Evolutionary conservation across 2,113 vertebrate genomes (phyloP).

Genomic region (Periophthalmus modestus): DNA sequence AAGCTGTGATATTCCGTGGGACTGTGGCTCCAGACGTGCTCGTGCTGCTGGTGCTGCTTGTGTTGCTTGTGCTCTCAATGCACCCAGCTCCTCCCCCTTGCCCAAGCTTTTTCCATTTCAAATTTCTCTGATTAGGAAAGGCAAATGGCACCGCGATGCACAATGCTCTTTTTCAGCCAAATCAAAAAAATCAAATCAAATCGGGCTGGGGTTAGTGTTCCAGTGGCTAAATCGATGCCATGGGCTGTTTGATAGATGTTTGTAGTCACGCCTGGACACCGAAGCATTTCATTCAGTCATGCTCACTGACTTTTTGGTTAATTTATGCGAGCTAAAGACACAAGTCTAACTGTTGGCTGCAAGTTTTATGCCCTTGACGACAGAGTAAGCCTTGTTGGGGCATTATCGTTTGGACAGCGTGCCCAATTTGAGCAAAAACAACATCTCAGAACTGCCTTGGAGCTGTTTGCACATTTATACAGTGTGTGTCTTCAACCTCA

Average conservation of each 20-base stretch:
- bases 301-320: slow-evolving; percentile 7
- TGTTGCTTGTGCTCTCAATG: slow-evolving; percentile 19
- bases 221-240: slow-evolving; percentile 42
- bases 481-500: slow-evolving; percentile 32
- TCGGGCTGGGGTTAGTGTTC: slow-evolving; percentile 25
- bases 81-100: slow-evolving; percentile 29
- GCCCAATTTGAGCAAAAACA: background rate
- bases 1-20: background rate
- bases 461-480: slow-evolving; percentile 28
- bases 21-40: slow-evolving; percentile 6
- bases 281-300: slow-evolving; percentile 20
- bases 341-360: slow-evolving; percentile 6
- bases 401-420: slow-evolving; percentile 12
- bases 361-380: slow-evolving; percentile 3
- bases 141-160: slow-evolving; percentile 71
- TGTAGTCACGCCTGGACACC: slow-evolving; percentile 34
- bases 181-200: slow-evolving; percentile 48
- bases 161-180: slow-evolving; percentile 65
- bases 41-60: too few species aligned
- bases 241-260: slow-evolving; percentile 34
- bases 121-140: slow-evolving; percentile 72
- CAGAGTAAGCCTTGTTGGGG: slow-evolving; percentile 10
- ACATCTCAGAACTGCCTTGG: slow-evolving; percentile 18
- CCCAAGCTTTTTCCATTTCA: slow-evolving; percentile 58
- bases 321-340: slow-evolving; percentile 9